Conservation (phyloP, 1,140 invertebrate species). For the Saccostrea cuccullata region DNA sequence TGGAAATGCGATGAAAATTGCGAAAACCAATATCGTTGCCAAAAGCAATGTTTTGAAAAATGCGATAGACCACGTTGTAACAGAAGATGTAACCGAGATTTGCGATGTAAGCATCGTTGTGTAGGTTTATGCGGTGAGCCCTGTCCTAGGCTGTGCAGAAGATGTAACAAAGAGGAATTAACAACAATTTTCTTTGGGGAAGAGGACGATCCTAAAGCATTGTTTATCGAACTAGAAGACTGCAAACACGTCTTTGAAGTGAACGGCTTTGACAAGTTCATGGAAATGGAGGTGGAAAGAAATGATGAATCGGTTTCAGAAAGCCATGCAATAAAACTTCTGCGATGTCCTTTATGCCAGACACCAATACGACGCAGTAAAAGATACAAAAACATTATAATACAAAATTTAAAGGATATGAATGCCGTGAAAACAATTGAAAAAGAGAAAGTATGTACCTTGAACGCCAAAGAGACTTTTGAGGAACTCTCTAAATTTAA, state of each 20-base stretch:
- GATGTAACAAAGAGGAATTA: slow-evolving; percentile 77
- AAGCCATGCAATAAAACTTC: slow-evolving; percentile 78
- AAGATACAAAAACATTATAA: slow-evolving; percentile 83
- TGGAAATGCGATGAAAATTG: slow-evolving; percentile 81
- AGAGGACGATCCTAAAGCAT: slow-evolving; percentile 75
- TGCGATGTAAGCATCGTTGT: slow-evolving; percentile 84
- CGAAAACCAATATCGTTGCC: slow-evolving; percentile 81
- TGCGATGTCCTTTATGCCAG: slow-evolving; percentile 83
- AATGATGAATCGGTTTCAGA: slow-evolving; percentile 53
- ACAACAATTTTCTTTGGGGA: slow-evolving; percentile 81
- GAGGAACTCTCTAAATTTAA: background rate
- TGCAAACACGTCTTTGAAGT: slow-evolving; percentile 64
- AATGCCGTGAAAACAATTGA: slow-evolving; percentile 52
- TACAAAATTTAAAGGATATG: slow-evolving; percentile 68
- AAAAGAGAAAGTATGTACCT: background rate
- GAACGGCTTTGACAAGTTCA: slow-evolving; percentile 78
- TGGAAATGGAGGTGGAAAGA: slow-evolving; percentile 73
- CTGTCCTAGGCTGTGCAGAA: slow-evolving; percentile 79
- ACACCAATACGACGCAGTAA: slow-evolving; percentile 82
- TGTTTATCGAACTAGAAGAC: slow-evolving; percentile 65
- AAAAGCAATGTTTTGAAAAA: slow-evolving; percentile 80
- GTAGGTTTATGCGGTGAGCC: slow-evolving; percentile 82
- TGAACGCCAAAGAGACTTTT: too few species aligned
- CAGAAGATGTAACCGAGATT: slow-evolving; percentile 63
- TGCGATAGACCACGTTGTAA: slow-evolving; percentile 82